Base-by-base conservation (phyloP, 1,140 invertebrate species). In the Heliconius melpomene region DNA sequence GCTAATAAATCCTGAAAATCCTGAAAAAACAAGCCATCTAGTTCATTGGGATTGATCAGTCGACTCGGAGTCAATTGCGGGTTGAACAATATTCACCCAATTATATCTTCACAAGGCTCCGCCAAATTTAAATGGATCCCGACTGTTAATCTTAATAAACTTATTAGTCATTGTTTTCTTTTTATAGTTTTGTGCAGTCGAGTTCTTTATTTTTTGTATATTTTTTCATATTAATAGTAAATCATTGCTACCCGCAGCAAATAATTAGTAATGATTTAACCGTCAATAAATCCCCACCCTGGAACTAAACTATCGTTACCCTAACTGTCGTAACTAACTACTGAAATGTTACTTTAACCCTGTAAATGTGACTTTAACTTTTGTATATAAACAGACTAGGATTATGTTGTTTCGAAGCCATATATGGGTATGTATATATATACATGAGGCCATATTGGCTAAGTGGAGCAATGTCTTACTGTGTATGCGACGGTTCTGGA, bases 361-460 rank as follows among this genome's bases (percentile, higher is more conserved):
- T n/a, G 77, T 38, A 73, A 73, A 78, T 78, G 52, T 71, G 77
- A 74, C 46, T 78, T 78, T 73, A 73, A 78, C 72, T 78, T 78
- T 71, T 78, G 72, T 73, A 60, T 16, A 73, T 52, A 78, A 73
- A 60, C 52, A 57, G 18, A 32, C 32, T 40, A 20, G 38, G 38
- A 72, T 32, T 32, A n/a, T 20, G 18, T 52, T 72, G 38, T 66
- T 72, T 72, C 18, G 8, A 38, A 36, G 6, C 9, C 29, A 26
- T 40, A 3, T 46, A 5, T 5, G 40, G 13, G 13, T 46, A 5
- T 36, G 70, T 29, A 72, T 0, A 20, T 26, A 18, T 72, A 72
- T 32, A 18, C 23, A 26, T 32, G 23, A 13, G 16, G 16, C 32
- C 70, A 18, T 32, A 18, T 16, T 2, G 36, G 7, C 2, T 0